These are phyloP conservation scores for Ciconia stormi DNA, from an alignment of 2,113 vertebrate genomes.

Conservation along the genomic window DNA sequence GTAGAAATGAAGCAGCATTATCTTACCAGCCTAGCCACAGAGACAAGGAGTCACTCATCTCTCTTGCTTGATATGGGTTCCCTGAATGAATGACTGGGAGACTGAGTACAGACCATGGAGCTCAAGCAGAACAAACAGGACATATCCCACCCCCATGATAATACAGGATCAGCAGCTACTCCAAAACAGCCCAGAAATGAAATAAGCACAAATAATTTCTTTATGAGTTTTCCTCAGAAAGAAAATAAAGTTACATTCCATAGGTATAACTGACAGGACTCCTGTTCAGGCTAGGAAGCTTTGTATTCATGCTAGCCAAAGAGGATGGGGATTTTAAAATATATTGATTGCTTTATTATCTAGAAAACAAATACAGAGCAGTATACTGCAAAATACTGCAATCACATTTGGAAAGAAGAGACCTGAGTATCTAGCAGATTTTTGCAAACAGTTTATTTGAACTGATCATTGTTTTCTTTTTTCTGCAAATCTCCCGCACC, in stretches of 20 bases:
- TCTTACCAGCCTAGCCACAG: not conserved
- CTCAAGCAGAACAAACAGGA: not conserved
- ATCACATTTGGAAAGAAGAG: not conserved
- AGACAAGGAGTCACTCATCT: not conserved
- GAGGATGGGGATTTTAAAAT: not conserved
- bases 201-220: not conserved
- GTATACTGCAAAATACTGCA: not conserved
- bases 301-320: not conserved
- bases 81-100: not conserved
- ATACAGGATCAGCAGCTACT: not conserved
- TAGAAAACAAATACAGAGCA: not conserved
- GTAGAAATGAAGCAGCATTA: not conserved
- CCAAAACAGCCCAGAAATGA: not conserved
- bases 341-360: not conserved
- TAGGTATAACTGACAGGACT: not conserved
- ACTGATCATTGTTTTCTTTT: not conserved
- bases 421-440: not conserved
- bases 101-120: not conserved
- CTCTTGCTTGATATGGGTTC: not conserved
- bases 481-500: not conserved
- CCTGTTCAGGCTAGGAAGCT: not conserved
- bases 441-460: not conserved
- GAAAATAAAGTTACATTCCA: not conserved
- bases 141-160: not conserved
- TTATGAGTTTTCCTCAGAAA: not conserved